These are phyloP conservation scores for Amaurobius ferox DNA, from an alignment of 2,888 invertebrate species.

Conservation along the genomic window DNA sequence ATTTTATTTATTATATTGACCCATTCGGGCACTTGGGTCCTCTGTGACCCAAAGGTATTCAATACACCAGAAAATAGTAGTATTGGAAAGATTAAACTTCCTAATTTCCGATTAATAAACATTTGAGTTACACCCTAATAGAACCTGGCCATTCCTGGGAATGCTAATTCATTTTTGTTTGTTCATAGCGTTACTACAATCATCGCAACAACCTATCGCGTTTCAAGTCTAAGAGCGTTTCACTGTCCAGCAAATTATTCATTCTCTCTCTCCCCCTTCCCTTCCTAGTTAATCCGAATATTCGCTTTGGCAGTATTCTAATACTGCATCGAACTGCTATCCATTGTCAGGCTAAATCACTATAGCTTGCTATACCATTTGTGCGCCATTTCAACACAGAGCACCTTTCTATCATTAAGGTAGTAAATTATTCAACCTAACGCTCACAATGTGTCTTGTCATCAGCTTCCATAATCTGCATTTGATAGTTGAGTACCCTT, in stretches of 20 bases:
- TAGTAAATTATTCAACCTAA: conserved; percentile 50
- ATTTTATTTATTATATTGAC: too few species aligned
- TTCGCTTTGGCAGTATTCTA: background rate
- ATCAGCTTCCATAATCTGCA: conserved; percentile 33
- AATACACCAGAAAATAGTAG: too few species aligned
- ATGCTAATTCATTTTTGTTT: too few species aligned
- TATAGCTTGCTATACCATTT: background rate
- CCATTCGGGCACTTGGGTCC: too few species aligned
- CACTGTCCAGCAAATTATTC: background rate
- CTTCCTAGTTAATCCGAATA: background rate
- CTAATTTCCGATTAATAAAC: too few species aligned
- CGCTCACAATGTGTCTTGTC: conserved; percentile 35
- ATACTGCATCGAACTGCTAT: background rate
- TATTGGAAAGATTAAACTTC: too few species aligned
- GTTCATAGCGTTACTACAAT: too few species aligned
- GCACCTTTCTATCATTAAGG: conserved; percentile 46
- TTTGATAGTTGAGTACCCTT: conserved; percentile 33
- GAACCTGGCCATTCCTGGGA: too few species aligned
- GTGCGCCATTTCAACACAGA: background rate
- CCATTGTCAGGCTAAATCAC: conserved; percentile 2
- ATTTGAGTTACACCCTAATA: too few species aligned
- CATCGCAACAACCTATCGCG: too few species aligned
- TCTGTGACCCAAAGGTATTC: too few species aligned
- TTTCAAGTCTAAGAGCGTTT: conserved; percentile 11
- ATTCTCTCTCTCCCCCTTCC: background rate